phyloP scores from a whole-genome alignment of 2,797 vertebrate genomes.

The Thripadectes ignobilis region DNA sequence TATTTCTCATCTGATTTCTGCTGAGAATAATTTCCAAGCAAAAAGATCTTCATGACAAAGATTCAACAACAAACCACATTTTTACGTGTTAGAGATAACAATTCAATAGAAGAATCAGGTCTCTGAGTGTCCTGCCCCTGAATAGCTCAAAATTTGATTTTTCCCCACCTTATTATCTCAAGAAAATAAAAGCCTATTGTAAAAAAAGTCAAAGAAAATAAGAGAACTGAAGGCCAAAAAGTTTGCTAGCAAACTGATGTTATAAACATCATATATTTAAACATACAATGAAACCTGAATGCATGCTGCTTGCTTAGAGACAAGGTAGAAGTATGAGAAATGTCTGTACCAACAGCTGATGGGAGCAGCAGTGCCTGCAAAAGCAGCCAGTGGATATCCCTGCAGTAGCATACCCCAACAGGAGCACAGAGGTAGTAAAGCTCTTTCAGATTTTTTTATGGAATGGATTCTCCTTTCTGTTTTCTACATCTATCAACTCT shows the following conservation, averaged over 20 bases:
- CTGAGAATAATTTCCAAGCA: not conserved
- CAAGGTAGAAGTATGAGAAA: not conserved
- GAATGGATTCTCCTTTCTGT: not conserved
- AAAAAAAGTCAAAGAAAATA: not conserved
- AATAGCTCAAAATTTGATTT: not conserved
- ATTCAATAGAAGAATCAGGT: not conserved
- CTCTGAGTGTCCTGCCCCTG: not conserved
- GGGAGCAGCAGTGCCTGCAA: not conserved
- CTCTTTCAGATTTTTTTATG: not conserved
- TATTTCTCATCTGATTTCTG: not conserved
- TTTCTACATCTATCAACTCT: not conserved
- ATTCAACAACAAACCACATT: not conserved
- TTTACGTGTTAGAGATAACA: not conserved
- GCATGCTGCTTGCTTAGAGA: not conserved
- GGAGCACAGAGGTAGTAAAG: not conserved
- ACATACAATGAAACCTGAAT: not conserved
- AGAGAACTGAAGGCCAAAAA: not conserved
- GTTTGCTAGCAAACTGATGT: not conserved
- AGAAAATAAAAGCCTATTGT: not conserved
- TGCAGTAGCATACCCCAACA: accelerated
- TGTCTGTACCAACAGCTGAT: accelerated
- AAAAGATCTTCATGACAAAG: not conserved
- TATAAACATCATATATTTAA: not conserved
- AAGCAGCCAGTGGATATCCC: not conserved
- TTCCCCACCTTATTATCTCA: not conserved